Base-by-base conservation (phyloP, 2,888 invertebrate species). In the Leptarthrus brevirostris region DNA sequence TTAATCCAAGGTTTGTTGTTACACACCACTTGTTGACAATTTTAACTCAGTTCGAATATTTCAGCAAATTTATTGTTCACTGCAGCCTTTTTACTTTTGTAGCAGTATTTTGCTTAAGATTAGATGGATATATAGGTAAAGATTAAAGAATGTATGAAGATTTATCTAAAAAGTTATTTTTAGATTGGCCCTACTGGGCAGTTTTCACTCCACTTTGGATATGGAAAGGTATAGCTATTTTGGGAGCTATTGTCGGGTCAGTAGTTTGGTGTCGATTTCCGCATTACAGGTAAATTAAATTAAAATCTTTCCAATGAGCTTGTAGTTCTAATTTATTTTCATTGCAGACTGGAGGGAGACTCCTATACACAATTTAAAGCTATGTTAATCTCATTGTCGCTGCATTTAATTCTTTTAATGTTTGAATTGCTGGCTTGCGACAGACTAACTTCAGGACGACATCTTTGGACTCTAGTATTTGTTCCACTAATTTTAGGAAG, bases 341-440 rank as follows among this genome's bases (percentile, higher is more conserved):
- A n/a, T 76, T 88, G 61, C 86, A 95, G 98, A 83, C 87, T 96
- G 79, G 98, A 98, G 87, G 95, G 95, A 78, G 96, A 97, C 86
- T 95, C 97, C 4, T 96, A 97, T 84, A 93, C 97, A 44, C 98
- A 99, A 85, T 99, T 97, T 85, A 97, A 97, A 85, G 97, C 97
- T 14, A 98, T 99, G 98, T 87, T 98, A 75, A 96, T 98, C 83
- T 96, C 96, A 76, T 89, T 97, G 79, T 95, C 96, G 54, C 89
- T 98, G 81, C 98, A 99, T 84, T 87, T 98, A 76, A 94, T 98
- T 79, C 87, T 99, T 77, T 87, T 98, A 24, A 96, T 97, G 94
- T 99, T 99, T 86, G 98, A 98, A 85, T 86, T 98, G 77, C 87
- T 99, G 76, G 96, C 95, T 44, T 98, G 97, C 85, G 96, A 98